These are phyloP conservation scores for Regulus satrapa DNA, from an alignment of 2,113 vertebrate genomes.

Conservation along the genomic window DNA sequence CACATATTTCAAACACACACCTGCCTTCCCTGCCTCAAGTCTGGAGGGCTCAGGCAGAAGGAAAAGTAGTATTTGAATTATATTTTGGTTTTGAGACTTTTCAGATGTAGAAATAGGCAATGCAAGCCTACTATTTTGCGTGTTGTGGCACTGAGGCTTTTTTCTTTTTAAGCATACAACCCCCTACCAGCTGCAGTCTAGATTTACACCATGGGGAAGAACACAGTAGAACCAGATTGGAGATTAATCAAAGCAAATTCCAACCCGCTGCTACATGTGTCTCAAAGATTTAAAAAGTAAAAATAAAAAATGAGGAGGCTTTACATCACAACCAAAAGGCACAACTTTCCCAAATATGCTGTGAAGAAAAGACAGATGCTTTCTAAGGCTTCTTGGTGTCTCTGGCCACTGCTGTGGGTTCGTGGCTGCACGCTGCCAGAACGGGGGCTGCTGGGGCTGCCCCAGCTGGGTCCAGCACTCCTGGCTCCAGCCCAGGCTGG, in stretches of 20 bases:
- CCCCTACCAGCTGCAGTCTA: slow-evolving; percentile 15
- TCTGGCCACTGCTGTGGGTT: background rate
- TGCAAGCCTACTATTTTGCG: background rate
- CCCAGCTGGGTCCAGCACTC: background rate
- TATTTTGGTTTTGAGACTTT: background rate
- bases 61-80: background rate
- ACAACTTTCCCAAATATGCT: background rate
- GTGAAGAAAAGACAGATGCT: background rate
- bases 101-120: background rate
- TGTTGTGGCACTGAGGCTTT: background rate
- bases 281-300: slow-evolving; percentile 5
- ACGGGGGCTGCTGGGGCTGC: background rate
- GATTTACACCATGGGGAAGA: background rate
- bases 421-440: background rate
- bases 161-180: background rate
- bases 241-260: slow-evolving; percentile 32
- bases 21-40: background rate
- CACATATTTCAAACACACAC: background rate
- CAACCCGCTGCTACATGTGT: background rate
- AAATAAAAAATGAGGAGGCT: slow-evolving; percentile 3
- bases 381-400: background rate
- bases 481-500: background rate
- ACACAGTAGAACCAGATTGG: background rate
- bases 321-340: background rate
- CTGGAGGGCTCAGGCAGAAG: background rate